Conservation (phyloP, 2,797 vertebrate species). For the Semaprochilodus insignis region DNA sequence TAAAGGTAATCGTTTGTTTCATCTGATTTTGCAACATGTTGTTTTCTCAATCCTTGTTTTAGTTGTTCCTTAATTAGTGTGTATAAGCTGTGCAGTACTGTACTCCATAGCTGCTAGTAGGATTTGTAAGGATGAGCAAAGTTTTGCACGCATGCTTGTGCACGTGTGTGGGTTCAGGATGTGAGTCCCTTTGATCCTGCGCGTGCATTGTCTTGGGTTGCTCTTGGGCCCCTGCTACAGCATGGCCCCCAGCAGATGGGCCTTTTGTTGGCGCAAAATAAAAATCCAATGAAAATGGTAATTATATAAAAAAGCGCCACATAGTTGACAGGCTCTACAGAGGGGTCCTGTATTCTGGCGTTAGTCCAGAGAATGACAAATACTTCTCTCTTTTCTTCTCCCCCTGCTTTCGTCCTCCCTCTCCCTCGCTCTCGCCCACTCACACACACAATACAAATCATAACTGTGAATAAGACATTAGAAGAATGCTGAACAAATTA, state of each 20-base stretch:
- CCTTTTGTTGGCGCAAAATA: conserved; percentile 82
- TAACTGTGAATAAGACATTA: conserved; percentile 64
- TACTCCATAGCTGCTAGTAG: background rate
- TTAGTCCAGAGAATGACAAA: conserved; percentile 74
- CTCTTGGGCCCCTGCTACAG: conserved; percentile 70
- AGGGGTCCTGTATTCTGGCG: conserved; percentile 66
- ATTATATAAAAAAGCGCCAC: conserved; percentile 79
- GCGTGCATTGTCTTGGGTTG: conserved; percentile 72
- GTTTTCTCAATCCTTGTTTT: too few species aligned
- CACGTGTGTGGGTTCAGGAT: conserved; percentile 31
- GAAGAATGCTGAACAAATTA: conserved; percentile 68
- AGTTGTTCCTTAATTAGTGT: too few species aligned
- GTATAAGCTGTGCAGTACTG: background rate
- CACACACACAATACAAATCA: conserved; percentile 56
- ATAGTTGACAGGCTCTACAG: conserved; percentile 70
- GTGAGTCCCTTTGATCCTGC: conserved; percentile 69
- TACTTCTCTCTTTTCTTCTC: conserved; percentile 63
- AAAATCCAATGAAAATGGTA: conserved; percentile 90
- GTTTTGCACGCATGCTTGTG: conserved; percentile 28
- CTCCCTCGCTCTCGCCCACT: conserved; percentile 35
- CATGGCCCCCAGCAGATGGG: conserved; percentile 80
- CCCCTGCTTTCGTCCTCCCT: conserved; percentile 56
- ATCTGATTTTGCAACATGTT: too few species aligned
- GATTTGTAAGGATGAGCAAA: conserved; percentile 34
- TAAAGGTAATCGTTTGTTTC: too few species aligned